A percentile compares a stretch with the other conserved stretches of the same genome.
These are phyloP conservation scores for Syngnathus typhle DNA, from an alignment of 2,113 vertebrate genomes.

Conservation along the genomic window DNA sequence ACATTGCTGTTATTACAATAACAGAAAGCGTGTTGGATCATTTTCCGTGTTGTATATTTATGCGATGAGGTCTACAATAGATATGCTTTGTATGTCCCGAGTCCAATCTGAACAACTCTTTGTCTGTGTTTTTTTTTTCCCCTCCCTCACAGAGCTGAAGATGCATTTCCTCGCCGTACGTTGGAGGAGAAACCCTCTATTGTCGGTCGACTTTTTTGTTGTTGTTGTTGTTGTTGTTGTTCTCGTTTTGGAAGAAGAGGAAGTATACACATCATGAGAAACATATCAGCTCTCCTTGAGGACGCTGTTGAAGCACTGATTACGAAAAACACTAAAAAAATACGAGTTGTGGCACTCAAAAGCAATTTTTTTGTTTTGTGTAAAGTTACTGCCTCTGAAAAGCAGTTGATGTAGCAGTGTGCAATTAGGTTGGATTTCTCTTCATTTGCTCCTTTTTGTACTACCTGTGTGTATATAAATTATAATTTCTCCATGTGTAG, in stretches of 20 bases:
- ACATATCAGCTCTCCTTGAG: constrained; percentile 80
- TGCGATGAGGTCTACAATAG: neutral
- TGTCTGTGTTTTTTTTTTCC: constrained; percentile 13
- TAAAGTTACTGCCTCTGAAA: constrained; percentile 85
- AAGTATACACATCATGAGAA: constrained; percentile 69
- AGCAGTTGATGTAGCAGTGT: constrained; percentile 97
- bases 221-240: neutral
- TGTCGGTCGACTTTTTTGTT: constrained; percentile 57
- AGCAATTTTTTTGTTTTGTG: constrained; percentile 22
- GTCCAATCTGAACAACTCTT: neutral
- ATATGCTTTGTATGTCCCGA: neutral
- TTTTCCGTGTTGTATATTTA: neutral
- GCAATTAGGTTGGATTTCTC: constrained; percentile 90
- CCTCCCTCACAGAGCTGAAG: constrained; percentile 66
- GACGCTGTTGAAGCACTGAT: constrained; percentile 88
- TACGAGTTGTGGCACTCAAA: constrained; percentile 78
- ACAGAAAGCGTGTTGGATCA: neutral
- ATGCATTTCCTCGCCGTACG: constrained; percentile 62
- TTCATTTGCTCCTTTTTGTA: constrained; percentile 88
- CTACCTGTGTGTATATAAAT: constrained; percentile 93
- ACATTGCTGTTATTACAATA: neutral
- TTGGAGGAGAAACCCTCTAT: constrained; percentile 57
- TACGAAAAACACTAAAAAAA: constrained; percentile 69
- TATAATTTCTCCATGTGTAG: constrained; percentile 84
- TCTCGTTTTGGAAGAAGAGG: constrained; percentile 61